These are phyloP conservation scores for Oncorhynchus clarkii DNA, from an alignment of 2,113 vertebrate species.

Conservation along the genomic window DNA sequence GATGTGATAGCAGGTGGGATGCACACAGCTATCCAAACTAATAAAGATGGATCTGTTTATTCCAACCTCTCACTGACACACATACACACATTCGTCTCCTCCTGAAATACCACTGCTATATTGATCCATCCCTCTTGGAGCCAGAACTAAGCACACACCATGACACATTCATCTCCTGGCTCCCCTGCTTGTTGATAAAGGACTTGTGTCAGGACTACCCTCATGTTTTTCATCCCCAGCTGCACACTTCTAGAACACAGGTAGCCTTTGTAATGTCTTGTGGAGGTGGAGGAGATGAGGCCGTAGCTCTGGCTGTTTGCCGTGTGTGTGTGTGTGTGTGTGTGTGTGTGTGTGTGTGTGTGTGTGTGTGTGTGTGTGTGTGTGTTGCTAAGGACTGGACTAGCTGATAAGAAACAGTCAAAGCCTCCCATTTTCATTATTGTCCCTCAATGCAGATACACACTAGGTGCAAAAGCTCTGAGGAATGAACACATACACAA, in stretches of 20 bases:
- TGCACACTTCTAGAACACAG: constrained; percentile 10
- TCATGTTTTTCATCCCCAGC: not conserved
- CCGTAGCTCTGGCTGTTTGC: constrained; percentile 21
- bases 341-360: not conserved
- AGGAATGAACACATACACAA: not conserved
- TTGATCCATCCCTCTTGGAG: constrained; percentile 3
- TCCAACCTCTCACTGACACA: constrained; percentile 30
- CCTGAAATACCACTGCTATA: constrained; percentile 3
- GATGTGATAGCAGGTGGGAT: constrained; percentile 26
- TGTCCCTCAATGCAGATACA: constrained; percentile 39
- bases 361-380: not conserved
- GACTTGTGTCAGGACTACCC: too few relatives aligned
- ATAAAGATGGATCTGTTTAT: constrained; percentile 39
- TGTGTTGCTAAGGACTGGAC: constrained; percentile 45
- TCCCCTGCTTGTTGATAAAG: too few relatives aligned
- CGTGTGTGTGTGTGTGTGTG: not conserved
- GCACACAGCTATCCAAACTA: constrained; percentile 14
- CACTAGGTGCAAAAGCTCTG: constrained; percentile 32
- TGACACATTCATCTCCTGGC: not conserved
- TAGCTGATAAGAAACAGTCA: constrained; percentile 62
- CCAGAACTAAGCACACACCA: not conserved
- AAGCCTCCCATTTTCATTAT: constrained; percentile 48
- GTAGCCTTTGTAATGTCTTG: not conserved
- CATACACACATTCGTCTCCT: not conserved
- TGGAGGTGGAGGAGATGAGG: constrained; percentile 17